A percentile compares a stretch with the other conserved stretches of the same genome.
phyloP scores from a whole-genome alignment of 2,797 vertebrate genomes.

The Eremophila alpestris region DNA sequence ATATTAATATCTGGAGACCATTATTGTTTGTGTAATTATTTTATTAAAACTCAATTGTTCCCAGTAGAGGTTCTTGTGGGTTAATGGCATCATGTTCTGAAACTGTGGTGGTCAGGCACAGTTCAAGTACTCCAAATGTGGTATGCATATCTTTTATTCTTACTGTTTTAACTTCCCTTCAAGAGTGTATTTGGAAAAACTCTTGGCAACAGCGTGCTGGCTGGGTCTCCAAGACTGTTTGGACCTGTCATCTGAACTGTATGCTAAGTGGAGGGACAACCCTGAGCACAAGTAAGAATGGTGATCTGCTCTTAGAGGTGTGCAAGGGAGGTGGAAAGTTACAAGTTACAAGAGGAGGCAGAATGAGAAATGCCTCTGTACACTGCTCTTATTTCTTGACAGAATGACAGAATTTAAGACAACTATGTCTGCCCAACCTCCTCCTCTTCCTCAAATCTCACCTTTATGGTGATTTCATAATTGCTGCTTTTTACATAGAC shows the following conservation, averaged over 20 bases:
- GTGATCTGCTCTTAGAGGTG: not conserved
- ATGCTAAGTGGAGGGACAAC: conserved; percentile 71
- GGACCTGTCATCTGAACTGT: conserved; percentile 74
- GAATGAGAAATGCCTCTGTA: not conserved
- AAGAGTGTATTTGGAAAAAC: conserved; percentile 67
- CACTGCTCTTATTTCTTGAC: not conserved
- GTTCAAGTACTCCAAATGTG: not conserved
- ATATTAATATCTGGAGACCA: not conserved
- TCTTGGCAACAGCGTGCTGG: conserved; percentile 69
- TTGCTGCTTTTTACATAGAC: not conserved
- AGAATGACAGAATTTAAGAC: not conserved
- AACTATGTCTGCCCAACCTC: accelerated
- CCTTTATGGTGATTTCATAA: not conserved
- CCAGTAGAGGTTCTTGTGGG: not conserved
- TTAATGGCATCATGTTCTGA: not conserved
- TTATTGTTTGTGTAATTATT: not conserved
- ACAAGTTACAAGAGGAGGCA: not conserved
- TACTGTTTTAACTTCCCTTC: conserved; percentile 49
- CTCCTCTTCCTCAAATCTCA: not conserved
- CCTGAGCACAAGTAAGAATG: conserved; percentile 70
- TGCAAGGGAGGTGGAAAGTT: not conserved
- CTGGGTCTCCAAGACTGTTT: conserved; percentile 78
- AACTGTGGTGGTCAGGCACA: not conserved
- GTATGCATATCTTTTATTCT: not conserved
- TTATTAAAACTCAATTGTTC: not conserved